Percentiles rank a stretch among this genome's conserved stretches.
Evolutionary conservation across 2,113 vertebrate genomes (phyloP).

Genomic region (Irena cyanogastra): DNA sequence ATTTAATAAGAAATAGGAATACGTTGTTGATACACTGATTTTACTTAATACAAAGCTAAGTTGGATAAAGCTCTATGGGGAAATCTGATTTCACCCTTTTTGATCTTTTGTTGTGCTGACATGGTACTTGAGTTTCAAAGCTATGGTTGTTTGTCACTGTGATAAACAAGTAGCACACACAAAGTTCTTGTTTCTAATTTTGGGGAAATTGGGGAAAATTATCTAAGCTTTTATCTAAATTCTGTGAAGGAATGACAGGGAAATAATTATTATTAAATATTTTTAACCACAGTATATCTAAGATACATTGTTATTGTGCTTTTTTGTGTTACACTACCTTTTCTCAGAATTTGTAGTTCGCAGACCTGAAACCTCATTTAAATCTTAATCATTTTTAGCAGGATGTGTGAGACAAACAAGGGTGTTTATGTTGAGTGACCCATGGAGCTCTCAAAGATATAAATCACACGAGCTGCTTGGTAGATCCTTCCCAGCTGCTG

Average conservation of each 20-base stretch:
- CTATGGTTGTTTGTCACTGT: rapidly evolving
- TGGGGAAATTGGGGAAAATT: not conserved
- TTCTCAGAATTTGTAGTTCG: not conserved
- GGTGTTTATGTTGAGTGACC: not conserved
- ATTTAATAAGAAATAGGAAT: not conserved
- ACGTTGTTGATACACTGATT: not conserved
- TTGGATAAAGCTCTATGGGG: not conserved
- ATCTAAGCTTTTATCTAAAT: not conserved
- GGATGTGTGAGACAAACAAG: not conserved
- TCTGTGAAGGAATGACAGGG: not conserved
- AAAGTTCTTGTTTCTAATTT: not conserved
- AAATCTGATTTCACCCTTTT: not conserved
- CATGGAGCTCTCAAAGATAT: not conserved
- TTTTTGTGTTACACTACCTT: not conserved
- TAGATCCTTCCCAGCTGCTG: conserved; percentile 10
- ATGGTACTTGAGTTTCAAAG: not conserved
- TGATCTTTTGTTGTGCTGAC: not conserved
- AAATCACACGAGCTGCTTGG: not conserved
- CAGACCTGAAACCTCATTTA: not conserved
- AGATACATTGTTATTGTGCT: not conserved
- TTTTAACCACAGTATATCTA: not conserved
- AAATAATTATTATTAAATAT: not conserved
- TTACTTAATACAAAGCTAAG: not conserved
- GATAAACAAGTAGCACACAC: not conserved
- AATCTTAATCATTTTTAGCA: conserved; percentile 20